Evolutionary conservation across 30 jellyfish, hydroid and myxozoan species (phyloP).

Genomic region (Turritopsis dohrnii): DNA sequence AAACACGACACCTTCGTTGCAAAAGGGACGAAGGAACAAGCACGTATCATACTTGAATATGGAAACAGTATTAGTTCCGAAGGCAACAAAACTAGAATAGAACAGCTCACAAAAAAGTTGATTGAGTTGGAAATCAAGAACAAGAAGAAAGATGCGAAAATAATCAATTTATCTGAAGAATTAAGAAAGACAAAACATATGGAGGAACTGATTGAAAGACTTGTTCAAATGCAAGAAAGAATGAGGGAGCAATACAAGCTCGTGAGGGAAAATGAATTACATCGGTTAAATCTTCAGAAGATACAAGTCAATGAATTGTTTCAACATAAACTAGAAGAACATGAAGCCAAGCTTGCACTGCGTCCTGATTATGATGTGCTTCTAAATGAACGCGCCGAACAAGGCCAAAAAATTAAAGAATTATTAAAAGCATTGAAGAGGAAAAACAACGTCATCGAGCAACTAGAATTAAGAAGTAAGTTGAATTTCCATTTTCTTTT

Average conservation of each 20-base stretch:
- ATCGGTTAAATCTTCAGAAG: neutral
- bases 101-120: neutral
- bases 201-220: neutral
- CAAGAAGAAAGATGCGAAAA: neutral
- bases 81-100: neutral
- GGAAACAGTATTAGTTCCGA: neutral
- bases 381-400: neutral
- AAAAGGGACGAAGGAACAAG: neutral
- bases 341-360: neutral
- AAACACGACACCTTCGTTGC: neutral
- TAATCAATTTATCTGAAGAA: neutral
- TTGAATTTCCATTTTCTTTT: too few species aligned
- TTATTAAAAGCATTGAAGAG: neutral
- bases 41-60: neutral
- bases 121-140: neutral
- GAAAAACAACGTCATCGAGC: neutral
- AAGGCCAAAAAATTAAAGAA: neutral
- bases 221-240: neutral
- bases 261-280: neutral
- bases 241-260: neutral
- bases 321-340: neutral
- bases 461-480: neutral
- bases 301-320: neutral
- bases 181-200: neutral
- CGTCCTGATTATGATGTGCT: neutral